Conservation (phyloP, 2,888 invertebrate genomes). For the Hypena proboscidalis region DNA sequence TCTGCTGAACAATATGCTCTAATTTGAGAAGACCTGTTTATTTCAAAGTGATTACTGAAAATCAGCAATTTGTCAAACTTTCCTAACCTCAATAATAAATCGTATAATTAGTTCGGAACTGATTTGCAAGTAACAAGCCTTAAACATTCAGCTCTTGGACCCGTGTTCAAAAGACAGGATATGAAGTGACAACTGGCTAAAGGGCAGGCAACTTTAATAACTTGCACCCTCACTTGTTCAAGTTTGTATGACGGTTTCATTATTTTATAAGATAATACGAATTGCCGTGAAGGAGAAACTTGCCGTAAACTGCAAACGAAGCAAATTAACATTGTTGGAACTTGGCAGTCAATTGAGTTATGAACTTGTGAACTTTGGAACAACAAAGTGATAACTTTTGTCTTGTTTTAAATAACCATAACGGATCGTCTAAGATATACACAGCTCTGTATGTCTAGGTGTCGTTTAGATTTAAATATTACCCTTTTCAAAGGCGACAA, state of each 20-base stretch:
- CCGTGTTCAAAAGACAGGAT: conserved; percentile 49
- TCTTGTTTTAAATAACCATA: no score
- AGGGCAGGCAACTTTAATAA: conserved; percentile 68
- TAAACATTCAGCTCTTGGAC: conserved; percentile 27
- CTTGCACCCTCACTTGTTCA: conserved; percentile 47
- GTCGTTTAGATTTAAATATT: no score
- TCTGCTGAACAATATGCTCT: no score
- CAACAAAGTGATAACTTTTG: conserved; percentile 1
- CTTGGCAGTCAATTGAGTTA: conserved; percentile 25
- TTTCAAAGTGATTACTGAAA: no score
- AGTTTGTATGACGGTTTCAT: conserved; percentile 23
- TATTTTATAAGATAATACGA: conserved; percentile 30
- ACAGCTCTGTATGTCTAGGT: no score
- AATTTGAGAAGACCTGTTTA: no score
- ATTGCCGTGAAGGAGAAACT: conserved; percentile 17
- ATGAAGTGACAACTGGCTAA: conserved; percentile 61
- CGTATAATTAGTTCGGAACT: conserved; percentile 40
- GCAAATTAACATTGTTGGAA: conserved; percentile 8
- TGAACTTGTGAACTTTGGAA: conserved; percentile 7
- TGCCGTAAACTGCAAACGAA: conserved; percentile 6
- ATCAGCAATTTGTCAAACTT: neutral
- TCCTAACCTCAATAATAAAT: conserved; percentile 15
- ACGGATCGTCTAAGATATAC: no score
- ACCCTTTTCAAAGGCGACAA: no score
- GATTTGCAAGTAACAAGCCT: conserved; percentile 48